Percentiles rank a stretch among this genome's conserved stretches.
These are phyloP conservation scores for Rhopilema esculentum DNA, from an alignment of 30 jellyfish, hydroid and myxozoan genomes.

Conservation along the genomic window DNA sequence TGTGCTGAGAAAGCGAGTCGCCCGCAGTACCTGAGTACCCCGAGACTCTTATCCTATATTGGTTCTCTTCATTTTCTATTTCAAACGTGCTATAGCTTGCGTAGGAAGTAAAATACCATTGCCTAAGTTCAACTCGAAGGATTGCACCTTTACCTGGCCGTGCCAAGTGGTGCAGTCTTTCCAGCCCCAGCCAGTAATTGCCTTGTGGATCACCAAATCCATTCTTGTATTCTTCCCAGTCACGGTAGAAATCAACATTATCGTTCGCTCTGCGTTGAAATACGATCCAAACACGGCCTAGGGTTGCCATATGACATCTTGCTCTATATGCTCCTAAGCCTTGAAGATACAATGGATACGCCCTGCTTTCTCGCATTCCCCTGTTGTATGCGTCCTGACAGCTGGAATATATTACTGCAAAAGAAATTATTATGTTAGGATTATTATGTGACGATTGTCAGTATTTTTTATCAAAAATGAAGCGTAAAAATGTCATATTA, in stretches of 20 bases:
- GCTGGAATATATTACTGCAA: not conserved
- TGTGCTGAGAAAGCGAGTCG: not conserved
- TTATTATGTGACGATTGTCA: too few relatives aligned
- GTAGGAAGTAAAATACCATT: not conserved
- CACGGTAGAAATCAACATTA: constrained; percentile 18
- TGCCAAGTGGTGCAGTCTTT: constrained; percentile 20
- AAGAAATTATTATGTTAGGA: too few relatives aligned
- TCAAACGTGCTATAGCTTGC: constrained; percentile 11
- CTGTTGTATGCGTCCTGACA: not conserved
- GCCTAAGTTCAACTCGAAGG: not conserved
- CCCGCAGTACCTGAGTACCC: constrained; percentile 9
- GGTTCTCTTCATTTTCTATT: not conserved
- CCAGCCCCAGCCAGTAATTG: constrained; percentile 42
- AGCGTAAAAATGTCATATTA: too few relatives aligned
- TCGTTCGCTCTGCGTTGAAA: constrained; percentile 18
- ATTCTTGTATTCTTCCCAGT: constrained; percentile 14
- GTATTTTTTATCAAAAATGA: too few relatives aligned
- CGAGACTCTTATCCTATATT: not conserved
- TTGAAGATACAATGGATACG: not conserved
- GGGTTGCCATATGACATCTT: constrained; percentile 18
- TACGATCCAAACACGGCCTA: constrained; percentile 17
- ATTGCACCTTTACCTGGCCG: not conserved
- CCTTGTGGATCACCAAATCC: constrained; percentile 10
- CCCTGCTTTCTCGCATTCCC: not conserved
- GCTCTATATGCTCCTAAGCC: not conserved